These are phyloP conservation scores for Poeciliopsis presidionis DNA, from an alignment of 2,797 vertebrate genomes.

Conservation along the genomic window DNA sequence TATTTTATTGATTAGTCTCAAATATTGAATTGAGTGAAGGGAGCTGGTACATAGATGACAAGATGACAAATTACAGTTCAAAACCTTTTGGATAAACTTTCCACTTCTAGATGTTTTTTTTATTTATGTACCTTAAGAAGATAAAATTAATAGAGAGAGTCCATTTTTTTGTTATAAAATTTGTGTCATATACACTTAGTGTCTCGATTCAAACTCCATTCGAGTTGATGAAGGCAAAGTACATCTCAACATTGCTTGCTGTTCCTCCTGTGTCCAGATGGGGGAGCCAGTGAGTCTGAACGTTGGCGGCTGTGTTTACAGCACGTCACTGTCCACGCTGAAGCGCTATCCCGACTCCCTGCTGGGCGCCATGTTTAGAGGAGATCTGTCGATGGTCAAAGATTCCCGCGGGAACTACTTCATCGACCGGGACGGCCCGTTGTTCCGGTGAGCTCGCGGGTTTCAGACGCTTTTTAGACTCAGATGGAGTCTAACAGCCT, in stretches of 20 bases:
- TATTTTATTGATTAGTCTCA: too few species aligned
- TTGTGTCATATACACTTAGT: too few species aligned
- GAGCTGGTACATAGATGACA: too few species aligned
- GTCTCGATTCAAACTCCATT: too few species aligned
- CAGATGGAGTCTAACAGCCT: neutral
- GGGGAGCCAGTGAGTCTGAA: slow-evolving; percentile 92
- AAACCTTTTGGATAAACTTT: too few species aligned
- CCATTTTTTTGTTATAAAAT: too few species aligned
- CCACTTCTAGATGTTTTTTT: too few species aligned
- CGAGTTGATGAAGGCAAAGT: too few species aligned
- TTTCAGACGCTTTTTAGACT: neutral
- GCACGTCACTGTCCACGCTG: slow-evolving; percentile 83
- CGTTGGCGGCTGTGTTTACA: slow-evolving; percentile 92
- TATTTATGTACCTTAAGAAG: too few species aligned
- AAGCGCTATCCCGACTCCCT: slow-evolving; percentile 94
- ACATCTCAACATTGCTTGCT: neutral
- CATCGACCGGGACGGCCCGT: slow-evolving; percentile 92
- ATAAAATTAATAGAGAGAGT: too few species aligned
- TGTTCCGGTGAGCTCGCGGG: slow-evolving; percentile 80
- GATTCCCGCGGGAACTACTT: slow-evolving; percentile 93
- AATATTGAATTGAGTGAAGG: too few species aligned
- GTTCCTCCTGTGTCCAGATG: slow-evolving; percentile 79
- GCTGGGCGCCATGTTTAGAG: slow-evolving; percentile 94
- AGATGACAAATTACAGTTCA: too few species aligned
- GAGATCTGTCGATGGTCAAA: slow-evolving; percentile 90